These are phyloP conservation scores for Gadus macrocephalus DNA, from an alignment of 2,113 vertebrate species.

Conservation along the genomic window DNA sequence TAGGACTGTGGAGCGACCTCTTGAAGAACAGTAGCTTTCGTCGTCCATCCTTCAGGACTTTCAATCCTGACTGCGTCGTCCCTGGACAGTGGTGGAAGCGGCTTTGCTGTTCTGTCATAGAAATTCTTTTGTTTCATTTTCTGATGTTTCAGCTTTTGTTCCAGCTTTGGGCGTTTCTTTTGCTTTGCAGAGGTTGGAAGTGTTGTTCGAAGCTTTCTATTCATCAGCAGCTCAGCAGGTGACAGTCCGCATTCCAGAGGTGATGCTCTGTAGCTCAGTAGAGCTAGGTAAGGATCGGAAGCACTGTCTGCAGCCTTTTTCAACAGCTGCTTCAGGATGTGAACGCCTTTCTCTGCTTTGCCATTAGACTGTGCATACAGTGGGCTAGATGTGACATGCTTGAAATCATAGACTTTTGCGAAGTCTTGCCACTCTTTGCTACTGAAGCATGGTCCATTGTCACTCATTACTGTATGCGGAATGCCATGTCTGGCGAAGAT, in stretches of 20 bases:
- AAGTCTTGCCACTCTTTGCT: slow-evolving; percentile 25
- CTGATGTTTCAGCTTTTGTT: not conserved
- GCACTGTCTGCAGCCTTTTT: not conserved
- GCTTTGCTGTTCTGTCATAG: too few relatives aligned
- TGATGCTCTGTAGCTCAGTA: too few relatives aligned
- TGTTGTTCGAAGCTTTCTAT: not conserved
- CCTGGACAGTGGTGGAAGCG: too few relatives aligned
- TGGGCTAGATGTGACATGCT: slow-evolving; percentile 23
- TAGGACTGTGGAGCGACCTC: too few relatives aligned
- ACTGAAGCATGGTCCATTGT: slow-evolving; percentile 31
- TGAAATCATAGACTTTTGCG: slow-evolving; percentile 21
- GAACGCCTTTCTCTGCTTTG: slow-evolving; percentile 24
- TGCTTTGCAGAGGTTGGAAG: not conserved
- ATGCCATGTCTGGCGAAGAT: slow-evolving; percentile 27
- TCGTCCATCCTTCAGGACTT: not conserved
- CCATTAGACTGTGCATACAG: slow-evolving; percentile 8
- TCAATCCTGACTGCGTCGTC: not conserved
- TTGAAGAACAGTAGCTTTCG: not conserved
- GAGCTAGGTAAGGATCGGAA: too few relatives aligned
- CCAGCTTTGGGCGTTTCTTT: not conserved
- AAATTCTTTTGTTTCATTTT: too few relatives aligned
- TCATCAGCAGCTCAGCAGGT: too few relatives aligned
- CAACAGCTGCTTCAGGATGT: slow-evolving; percentile 7
- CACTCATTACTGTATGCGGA: slow-evolving; percentile 14
- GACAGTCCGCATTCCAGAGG: too few relatives aligned